These are phyloP conservation scores for Drosophila saltans DNA, from an alignment of 1,140 invertebrate species.

Conservation along the genomic window DNA sequence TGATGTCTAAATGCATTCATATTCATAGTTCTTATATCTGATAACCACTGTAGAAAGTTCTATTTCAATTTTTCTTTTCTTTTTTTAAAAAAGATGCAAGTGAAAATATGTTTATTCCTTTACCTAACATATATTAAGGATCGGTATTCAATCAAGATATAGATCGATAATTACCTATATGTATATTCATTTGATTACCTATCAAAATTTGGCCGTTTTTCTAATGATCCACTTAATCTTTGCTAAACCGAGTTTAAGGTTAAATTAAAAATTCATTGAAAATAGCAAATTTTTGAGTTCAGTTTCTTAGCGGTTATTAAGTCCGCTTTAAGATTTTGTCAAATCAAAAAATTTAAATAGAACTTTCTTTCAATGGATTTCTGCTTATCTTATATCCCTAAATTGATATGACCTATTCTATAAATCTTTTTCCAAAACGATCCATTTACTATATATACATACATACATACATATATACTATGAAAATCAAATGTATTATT, in stretches of 20 bases:
- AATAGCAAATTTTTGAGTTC: too few species aligned
- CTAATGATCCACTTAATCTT: too few species aligned
- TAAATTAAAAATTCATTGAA: too few species aligned
- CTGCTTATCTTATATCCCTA: not conserved
- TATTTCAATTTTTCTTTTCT: not conserved
- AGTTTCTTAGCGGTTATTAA: too few species aligned
- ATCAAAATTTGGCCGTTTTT: too few species aligned
- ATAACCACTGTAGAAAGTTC: not conserved
- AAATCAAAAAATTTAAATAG: not conserved
- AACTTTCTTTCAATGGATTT: not conserved
- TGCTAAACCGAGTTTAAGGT: too few species aligned
- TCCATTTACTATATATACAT: not conserved
- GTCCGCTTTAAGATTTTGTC: too few species aligned
- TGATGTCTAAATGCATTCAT: slow-evolving; percentile 4
- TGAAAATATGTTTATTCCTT: too few species aligned
- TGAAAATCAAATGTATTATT: slow-evolving; percentile 4
- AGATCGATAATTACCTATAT: too few species aligned
- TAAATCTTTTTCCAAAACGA: not conserved
- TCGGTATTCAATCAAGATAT: too few species aligned
- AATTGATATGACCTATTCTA: not conserved
- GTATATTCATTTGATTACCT: too few species aligned
- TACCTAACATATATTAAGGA: too few species aligned
- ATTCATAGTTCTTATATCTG: not conserved
- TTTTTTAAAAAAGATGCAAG: not conserved
- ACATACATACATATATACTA: not conserved